phyloP scores from a whole-genome alignment of 2,888 invertebrate genomes.

The Drosophila multiciliata region DNA sequence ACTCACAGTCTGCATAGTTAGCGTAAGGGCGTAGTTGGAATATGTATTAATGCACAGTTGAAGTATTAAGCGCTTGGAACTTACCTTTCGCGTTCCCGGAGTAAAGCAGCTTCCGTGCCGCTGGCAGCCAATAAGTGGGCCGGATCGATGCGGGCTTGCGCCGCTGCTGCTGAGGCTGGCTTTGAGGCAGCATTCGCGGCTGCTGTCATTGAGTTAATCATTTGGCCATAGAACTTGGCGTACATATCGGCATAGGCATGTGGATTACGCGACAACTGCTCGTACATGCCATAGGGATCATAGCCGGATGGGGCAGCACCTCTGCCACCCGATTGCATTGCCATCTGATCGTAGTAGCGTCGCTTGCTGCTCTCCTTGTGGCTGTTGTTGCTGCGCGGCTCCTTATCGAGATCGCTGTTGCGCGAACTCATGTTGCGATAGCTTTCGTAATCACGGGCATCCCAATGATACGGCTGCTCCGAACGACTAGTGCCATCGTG shows the following conservation, averaged over 20 bases:
- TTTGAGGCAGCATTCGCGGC: conserved; percentile 43
- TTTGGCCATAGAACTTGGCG: conserved; percentile 67
- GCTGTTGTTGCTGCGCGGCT: conserved; percentile 47
- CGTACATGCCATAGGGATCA: conserved; percentile 65
- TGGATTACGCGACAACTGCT: conserved; percentile 66
- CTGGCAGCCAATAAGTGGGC: conserved; percentile 16
- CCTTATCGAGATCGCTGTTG: conserved; percentile 83
- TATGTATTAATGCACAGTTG: neutral
- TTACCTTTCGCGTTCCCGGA: conserved; percentile 66
- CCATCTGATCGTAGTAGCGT: conserved; percentile 55
- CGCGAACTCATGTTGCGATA: conserved; percentile 83
- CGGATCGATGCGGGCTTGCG: conserved; percentile 17
- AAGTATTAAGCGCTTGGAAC: conserved; percentile 17
- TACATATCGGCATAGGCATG: conserved; percentile 68
- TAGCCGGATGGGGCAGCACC: conserved; percentile 24
- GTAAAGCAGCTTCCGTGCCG: conserved; percentile 54
- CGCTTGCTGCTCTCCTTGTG: conserved; percentile 42
- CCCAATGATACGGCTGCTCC: conserved; percentile 53
- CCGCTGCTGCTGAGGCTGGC: neutral
- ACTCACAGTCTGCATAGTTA: conserved; percentile 32
- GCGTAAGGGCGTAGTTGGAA: neutral
- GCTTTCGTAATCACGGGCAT: conserved; percentile 82
- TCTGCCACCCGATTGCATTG: conserved; percentile 12
- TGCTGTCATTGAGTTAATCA: conserved; percentile 67
- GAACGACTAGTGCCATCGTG: conserved; percentile 58